Base-by-base conservation (phyloP, 2,113 vertebrate genomes). In the Pangasianodon hypophthalmus region DNA sequence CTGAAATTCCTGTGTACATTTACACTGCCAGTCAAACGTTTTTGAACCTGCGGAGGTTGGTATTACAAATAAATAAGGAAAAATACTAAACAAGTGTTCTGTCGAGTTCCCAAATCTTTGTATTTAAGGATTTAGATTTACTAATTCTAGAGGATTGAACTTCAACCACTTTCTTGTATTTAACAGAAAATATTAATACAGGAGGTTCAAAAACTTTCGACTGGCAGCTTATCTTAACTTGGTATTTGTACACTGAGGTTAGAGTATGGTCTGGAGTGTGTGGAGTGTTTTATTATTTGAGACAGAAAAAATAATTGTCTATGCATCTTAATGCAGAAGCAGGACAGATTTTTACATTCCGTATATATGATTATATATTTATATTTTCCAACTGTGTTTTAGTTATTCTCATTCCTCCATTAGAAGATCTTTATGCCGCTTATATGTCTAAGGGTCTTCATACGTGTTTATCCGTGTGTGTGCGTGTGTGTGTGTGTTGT, bases 321-420 rank as follows among this genome's bases (percentile, higher is more conserved):
- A 18, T 85, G 67, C 84, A 85, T 37, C 88, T 50, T 84, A 32
- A 37, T 9, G 14, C 80, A 83, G 41, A 52, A 50, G 48, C 50
- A 82, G 29, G 14, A 82, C 13, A 8, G 52, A 18, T 84, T 56
- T 54, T 18, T 60, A 13, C 18, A 24, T 11, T 84, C 54, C 32
- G 7, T 44, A 24, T 75, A 44, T 75, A 10, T 44, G 67, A 32
- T 75, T 24, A 44, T 73, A 73, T 37, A 18, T 73, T 37, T 41
- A 37, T 10, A 32, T 67, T 67, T 67, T 67, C 64, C 26, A 67
- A 26, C 24, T n/a, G 9, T 67, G 10, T 67, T n/a, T 67, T 67
- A n/a, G 10, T 69, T 32, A 4, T 69, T 69, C n/a, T 32, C 8
- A 64, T 11, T n/a, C 67, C 29, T 11, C 26, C 62, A 13, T 69